Conservation (phyloP, 2,113 vertebrate species). For the Fregetta grallaria region DNA sequence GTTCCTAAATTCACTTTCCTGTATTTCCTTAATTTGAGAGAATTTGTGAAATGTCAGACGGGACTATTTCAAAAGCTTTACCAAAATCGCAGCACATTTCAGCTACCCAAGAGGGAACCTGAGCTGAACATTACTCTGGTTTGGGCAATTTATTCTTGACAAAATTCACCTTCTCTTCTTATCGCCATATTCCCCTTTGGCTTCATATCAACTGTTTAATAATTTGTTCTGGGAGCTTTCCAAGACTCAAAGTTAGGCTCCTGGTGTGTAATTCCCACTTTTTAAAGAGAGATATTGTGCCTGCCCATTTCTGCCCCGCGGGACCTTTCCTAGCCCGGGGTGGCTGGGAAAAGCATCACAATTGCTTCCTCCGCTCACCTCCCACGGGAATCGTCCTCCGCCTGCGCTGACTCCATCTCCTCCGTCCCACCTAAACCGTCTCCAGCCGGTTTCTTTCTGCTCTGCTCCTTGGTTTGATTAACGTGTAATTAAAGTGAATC, state of each 20-base stretch:
- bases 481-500: not conserved
- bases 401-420: not conserved
- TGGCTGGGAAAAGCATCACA: not conserved
- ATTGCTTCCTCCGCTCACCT: not conserved
- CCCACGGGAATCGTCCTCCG: accelerated
- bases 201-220: not conserved
- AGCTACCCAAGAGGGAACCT: not conserved
- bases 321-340: not conserved
- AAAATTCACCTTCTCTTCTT: not conserved
- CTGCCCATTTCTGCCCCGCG: accelerated
- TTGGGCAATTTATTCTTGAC: not conserved
- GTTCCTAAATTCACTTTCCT: not conserved
- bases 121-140: not conserved
- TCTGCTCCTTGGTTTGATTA: not conserved
- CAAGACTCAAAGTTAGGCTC: not conserved
- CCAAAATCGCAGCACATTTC: not conserved
- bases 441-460: not conserved
- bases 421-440: not conserved
- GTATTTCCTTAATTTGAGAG: not conserved
- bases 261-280: not conserved
- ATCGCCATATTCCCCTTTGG: not conserved
- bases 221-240: not conserved
- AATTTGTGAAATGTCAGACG: not conserved
- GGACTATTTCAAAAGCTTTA: not conserved
- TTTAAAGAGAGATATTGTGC: not conserved